Base-by-base conservation (phyloP, 2,888 invertebrate genomes). In the Aphelenchoides bicaudatus region DNA sequence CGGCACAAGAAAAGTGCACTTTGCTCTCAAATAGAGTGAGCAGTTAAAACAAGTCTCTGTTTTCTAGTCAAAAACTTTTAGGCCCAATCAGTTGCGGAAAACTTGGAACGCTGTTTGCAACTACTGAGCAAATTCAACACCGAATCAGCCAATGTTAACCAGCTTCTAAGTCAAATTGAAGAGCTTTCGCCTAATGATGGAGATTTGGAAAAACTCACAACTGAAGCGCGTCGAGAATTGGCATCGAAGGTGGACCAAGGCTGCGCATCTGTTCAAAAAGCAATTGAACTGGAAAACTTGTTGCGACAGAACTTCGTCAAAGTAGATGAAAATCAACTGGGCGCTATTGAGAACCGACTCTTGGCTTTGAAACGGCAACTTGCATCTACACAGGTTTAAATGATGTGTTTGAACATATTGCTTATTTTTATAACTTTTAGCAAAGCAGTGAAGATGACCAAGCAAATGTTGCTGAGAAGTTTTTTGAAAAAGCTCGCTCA, bases 21-120 rank as follows among this genome's bases (percentile, higher is more conserved):
- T 25, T 10, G 8, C 23, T 43, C 21, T 19, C 34, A 10, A 34
- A 34, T 43, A 19, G 43, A 25, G 23, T 19, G 43, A 6, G n/a
- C n/a, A n/a, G 43, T 56, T 34, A 10, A 30, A 61, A 43, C 50
- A 56, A 19, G 29, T 47, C 10, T 21, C 61, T 31, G n/a, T n/a
- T n/a, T n/a, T n/a, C 25, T 43, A 10, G 8, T 43, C n/a, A n/a
- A n/a, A n/a, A n/a, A n/a, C n/a, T 55, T 71, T 29, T 49, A 72
- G 29, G 65, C 70, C 13, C 59, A 63, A 2, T 58, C 59, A 13
- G 56, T 65, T 37, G 61, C 71, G 2, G 71, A 74, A 23, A 58
- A 69, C 8, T 61, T 74, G 13, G 73, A 73, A 28, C 71, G 72
- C 43, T 73, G 72, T 59, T 49, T 59, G 8, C 59, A 62, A 5